Evolutionary conservation across 1,140 invertebrate genomes (phyloP).

Genomic region (Carposina sasakii): DNA sequence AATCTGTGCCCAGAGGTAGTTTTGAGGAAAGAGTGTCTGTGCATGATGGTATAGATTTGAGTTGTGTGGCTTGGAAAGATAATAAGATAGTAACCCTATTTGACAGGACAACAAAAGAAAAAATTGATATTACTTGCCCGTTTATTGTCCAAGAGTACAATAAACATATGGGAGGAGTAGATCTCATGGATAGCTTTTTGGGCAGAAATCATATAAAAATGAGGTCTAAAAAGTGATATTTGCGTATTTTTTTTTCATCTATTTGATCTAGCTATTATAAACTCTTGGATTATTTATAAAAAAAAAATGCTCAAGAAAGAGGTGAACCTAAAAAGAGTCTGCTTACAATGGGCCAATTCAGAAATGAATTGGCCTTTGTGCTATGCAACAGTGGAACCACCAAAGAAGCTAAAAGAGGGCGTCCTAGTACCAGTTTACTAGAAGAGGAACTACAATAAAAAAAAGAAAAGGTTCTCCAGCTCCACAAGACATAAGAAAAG

Average conservation of each 20-base stretch:
- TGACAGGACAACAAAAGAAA: slow-evolving; percentile 30
- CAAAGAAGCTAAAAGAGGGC: slow-evolving; percentile 32
- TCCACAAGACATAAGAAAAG: slow-evolving; percentile 34
- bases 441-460: slow-evolving; percentile 26
- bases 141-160: slow-evolving; percentile 38
- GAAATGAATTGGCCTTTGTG: slow-evolving; percentile 30
- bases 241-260: slow-evolving; percentile 40
- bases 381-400: slow-evolving; percentile 28
- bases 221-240: slow-evolving; percentile 42
- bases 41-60: slow-evolving; percentile 35
- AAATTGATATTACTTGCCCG: slow-evolving; percentile 30
- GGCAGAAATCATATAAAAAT: slow-evolving; percentile 48
- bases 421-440: slow-evolving; percentile 25
- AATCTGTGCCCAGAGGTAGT: slow-evolving; percentile 36
- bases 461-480: slow-evolving; percentile 29
- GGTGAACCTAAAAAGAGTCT: slow-evolving; percentile 25
- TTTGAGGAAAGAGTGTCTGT: slow-evolving; percentile 36
- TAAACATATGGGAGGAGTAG: slow-evolving; percentile 44
- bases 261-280: slow-evolving; percentile 37
- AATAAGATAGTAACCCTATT: slow-evolving; percentile 28
- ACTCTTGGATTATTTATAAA: slow-evolving; percentile 28
- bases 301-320: slow-evolving; percentile 27
- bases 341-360: slow-evolving; percentile 31
- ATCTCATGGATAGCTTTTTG: slow-evolving; percentile 62
- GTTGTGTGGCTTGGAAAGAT: slow-evolving; percentile 35